Conservation (phyloP, 2,797 vertebrate species). For the Tiaroga cobitis region DNA sequence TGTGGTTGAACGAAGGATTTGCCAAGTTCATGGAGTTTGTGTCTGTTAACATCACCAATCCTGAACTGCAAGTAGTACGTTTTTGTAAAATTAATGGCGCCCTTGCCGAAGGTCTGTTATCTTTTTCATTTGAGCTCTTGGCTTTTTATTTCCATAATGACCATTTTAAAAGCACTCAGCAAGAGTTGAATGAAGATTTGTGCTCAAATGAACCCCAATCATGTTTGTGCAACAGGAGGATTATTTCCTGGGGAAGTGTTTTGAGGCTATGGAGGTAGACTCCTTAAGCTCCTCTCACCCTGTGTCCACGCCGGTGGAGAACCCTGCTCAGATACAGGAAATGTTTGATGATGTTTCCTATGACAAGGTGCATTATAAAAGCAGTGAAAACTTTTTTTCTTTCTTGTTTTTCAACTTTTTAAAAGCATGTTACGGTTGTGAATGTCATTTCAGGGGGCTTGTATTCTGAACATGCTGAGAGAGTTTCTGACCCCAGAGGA, state of each 20-base stretch:
- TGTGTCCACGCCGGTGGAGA: constrained; percentile 86
- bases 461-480: constrained; percentile 90
- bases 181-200: neutral
- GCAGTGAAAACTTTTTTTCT: neutral
- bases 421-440: neutral
- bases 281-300: constrained; percentile 90
- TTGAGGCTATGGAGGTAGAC: constrained; percentile 89
- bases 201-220: neutral
- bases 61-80: constrained; percentile 90
- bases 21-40: constrained; percentile 95
- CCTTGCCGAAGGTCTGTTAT: neutral
- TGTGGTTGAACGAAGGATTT: constrained; percentile 96
- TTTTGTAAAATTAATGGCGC: neutral
- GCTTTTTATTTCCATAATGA: neutral
- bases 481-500: constrained; percentile 84
- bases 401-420: neutral
- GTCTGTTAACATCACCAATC: constrained; percentile 85
- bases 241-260: constrained; percentile 87
- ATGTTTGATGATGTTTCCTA: constrained; percentile 95
- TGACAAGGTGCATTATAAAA: constrained; percentile 81
- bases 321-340: constrained; percentile 88
- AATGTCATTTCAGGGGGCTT: constrained; percentile 82
- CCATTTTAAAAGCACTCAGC: neutral
- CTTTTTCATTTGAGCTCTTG: neutral
- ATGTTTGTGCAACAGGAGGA: constrained; percentile 78